A percentile compares a stretch with the other conserved stretches of the same genome.
phyloP scores from a whole-genome alignment of 2,888 invertebrate genomes.

The Iselma pallidipennis region DNA sequence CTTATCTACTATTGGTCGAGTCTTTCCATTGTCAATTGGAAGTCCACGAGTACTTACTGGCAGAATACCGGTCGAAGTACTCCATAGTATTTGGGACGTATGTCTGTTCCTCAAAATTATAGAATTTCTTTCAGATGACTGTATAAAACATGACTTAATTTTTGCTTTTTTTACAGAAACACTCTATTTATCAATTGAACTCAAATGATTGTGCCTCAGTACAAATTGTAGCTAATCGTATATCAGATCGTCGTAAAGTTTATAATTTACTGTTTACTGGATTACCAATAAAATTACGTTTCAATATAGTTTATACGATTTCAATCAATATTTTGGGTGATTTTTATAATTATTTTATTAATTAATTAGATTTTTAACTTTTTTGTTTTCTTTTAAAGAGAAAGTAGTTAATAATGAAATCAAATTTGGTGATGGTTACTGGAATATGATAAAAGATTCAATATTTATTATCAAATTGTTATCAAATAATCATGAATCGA shows the following conservation, averaged over 20 bases:
- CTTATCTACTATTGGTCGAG: no score
- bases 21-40: no score
- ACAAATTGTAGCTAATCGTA: constrained; percentile 1
- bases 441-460: constrained; percentile 22
- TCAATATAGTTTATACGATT: constrained; percentile 9
- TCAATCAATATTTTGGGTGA: constrained; percentile 16
- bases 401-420: constrained; percentile 11
- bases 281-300: constrained; percentile 16
- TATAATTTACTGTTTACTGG: constrained; percentile 12
- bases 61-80: no score
- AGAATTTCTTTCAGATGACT: neutral
- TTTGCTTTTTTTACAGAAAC: constrained; percentile 13
- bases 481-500: constrained; percentile 10
- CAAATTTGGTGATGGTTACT: constrained; percentile 16
- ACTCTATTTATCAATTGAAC: constrained; percentile 8
- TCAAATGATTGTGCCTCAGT: neutral
- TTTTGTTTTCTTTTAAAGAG: constrained; percentile 4
- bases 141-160: neutral
- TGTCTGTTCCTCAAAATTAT: neutral
- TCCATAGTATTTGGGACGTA: no score
- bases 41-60: no score
- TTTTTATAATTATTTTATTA: neutral
- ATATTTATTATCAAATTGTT: constrained; percentile 17
- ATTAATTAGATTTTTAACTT: neutral
- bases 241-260: constrained; percentile 18